Evolutionary conservation across 2,888 invertebrate genomes (phyloP).

Genomic region (Dasysyrphus tricinctus): DNA sequence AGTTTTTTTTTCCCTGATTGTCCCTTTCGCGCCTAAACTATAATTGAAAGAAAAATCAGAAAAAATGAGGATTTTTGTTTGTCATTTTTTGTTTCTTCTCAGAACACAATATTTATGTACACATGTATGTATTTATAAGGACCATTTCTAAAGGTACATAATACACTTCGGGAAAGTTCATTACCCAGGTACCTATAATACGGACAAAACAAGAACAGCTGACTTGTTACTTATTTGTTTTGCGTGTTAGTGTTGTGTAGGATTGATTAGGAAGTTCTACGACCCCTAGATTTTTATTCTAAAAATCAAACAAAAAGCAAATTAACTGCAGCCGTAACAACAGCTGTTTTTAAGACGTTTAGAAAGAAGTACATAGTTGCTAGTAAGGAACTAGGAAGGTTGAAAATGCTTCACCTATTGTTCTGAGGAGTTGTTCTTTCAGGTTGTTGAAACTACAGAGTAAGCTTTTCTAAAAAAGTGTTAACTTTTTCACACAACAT

Average conservation of each 20-base stretch:
- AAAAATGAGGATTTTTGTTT: background rate
- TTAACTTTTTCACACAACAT: too few species aligned
- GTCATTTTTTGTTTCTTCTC: background rate
- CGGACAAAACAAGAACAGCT: background rate
- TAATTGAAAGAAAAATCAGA: background rate
- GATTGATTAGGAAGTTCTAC: too few species aligned
- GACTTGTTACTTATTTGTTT: background rate
- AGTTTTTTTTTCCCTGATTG: background rate
- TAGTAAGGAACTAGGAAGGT: too few species aligned
- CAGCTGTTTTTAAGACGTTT: background rate
- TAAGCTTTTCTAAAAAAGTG: too few species aligned
- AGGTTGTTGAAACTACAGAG: too few species aligned
- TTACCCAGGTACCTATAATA: too few species aligned
- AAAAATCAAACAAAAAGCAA: background rate
- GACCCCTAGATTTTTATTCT: background rate
- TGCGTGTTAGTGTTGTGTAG: background rate
- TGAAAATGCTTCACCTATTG: too few species aligned
- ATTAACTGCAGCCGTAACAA: background rate
- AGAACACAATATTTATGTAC: background rate
- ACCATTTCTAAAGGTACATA: background rate
- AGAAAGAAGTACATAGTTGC: too few species aligned
- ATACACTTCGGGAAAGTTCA: background rate
- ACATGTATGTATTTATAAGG: background rate
- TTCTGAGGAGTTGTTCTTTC: too few species aligned
- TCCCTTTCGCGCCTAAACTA: background rate